Evolutionary conservation across 2,888 invertebrate genomes (phyloP), one percentile per base, ranked within the genome.

Genomic region (Orthosia gracilis): DNA sequence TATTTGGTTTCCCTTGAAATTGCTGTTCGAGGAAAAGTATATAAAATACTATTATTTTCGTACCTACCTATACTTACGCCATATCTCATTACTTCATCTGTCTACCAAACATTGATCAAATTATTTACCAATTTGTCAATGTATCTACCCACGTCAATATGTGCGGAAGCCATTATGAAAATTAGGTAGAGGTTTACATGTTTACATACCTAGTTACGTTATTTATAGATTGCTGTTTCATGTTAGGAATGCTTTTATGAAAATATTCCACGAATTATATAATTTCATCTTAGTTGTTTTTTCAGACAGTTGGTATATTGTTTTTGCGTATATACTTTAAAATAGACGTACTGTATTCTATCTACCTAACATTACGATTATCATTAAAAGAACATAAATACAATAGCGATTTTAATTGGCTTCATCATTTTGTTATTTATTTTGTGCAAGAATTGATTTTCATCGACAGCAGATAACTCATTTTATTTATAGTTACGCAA

Each of bases 71-170:
- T 26, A 31, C 31, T 31, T 7, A 5, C 40, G 40, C 18, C 45
- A 40, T 40, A 40, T 40, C 11, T 15, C 18, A 63, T 63, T 23
- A 69, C 13, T 21, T 13, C 17, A 47, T 26, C 45, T 55, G 11
- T 21, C 47, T 47, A 31, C 31, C 0, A 57, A 9, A 58, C 40
- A 0, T 2, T 23, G 21, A 49, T 50, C 11, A 26, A 26, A 72
- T 72, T 58, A 58, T 1, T 57, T 17, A 17, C 15, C n/a, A 50
- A 58, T 72, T 58, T 49, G 40, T 72, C 40, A 50, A 72, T 21
- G 17, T 71, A 26, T 4, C 17, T 47, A n/a, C 12, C 5, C n/a
- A 64, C 52, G 50, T 69, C 63, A 63, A 50, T 62, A 62, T n/a
- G 23, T 67, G n/a, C 26, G n/a, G 4, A 17, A 15, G n/a, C 40